A percentile compares a stretch with the other conserved stretches of the same genome.
Conservation (phyloP, 37 sponge, comb jelly and placozoan species). For the Mnemiopsis leidyi region DNA sequence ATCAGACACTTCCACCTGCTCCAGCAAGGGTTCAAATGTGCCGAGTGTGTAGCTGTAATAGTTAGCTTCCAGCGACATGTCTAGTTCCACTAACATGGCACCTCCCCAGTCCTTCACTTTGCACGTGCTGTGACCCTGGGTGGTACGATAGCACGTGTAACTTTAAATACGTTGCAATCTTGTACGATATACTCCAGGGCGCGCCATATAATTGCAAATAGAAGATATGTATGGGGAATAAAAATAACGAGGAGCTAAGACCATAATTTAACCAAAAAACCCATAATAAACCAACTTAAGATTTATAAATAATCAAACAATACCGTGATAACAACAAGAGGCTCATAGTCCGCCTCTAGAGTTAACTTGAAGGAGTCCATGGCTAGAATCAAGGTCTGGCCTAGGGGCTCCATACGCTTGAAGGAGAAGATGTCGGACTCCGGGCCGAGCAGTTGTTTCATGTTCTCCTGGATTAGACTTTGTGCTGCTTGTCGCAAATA, state of each 20-base stretch:
- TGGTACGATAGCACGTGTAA: neutral
- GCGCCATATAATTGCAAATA: no score
- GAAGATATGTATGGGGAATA: no score
- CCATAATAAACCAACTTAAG: no score
- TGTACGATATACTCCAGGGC: no score
- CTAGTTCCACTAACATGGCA: slow-evolving; percentile 55
- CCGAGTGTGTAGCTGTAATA: slow-evolving; percentile 61
- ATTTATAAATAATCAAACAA: no score
- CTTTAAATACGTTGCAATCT: no score
- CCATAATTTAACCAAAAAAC: no score
- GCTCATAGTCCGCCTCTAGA: slow-evolving; percentile 56
- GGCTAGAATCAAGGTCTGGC: neutral
- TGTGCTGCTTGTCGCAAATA: slow-evolving; percentile 30
- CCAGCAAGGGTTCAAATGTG: slow-evolving; percentile 35
- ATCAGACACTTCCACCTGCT: slow-evolving; percentile 18
- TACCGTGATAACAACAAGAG: slow-evolving; percentile 42
- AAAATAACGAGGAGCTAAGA: no score
- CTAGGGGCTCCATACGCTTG: slow-evolving; percentile 10
- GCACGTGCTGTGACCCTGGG: slow-evolving; percentile 23
- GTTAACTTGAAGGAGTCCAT: slow-evolving; percentile 45
- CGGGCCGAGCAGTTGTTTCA: neutral
- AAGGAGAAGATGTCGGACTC: slow-evolving; percentile 8
- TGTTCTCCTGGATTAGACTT: neutral
- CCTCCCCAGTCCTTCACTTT: slow-evolving; percentile 54
- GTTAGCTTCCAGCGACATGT: slow-evolving; percentile 40